Evolutionary conservation across 2,797 vertebrate species (phyloP).

Genomic region (Alosa sapidissima): DNA sequence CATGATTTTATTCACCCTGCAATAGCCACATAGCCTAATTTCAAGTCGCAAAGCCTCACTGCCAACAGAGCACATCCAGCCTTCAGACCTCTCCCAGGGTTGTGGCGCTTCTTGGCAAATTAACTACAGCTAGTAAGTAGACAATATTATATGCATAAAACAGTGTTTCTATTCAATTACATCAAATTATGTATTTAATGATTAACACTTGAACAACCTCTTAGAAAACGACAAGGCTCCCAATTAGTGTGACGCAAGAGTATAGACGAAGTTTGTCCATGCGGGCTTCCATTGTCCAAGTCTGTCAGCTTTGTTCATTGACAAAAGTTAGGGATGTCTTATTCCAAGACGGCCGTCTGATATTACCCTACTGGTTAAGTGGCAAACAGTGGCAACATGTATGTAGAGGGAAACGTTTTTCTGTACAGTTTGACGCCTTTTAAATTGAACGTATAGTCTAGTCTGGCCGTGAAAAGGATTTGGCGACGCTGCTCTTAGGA

Average conservation of each 20-base stretch:
- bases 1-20: too few species aligned
- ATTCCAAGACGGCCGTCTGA: not conserved
- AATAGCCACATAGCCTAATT: too few species aligned
- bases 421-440: not conserved
- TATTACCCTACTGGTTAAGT: not conserved
- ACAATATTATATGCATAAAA: too few species aligned
- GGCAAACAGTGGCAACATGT: not conserved
- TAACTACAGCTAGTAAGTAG: not conserved
- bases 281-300: conserved; percentile 54
- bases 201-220: not conserved
- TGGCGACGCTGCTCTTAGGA: not conserved
- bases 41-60: too few species aligned
- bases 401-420: not conserved
- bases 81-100: not conserved
- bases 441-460: not conserved
- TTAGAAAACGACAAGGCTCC: not conserved
- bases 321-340: conserved; percentile 41
- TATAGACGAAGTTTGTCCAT: conserved; percentile 66
- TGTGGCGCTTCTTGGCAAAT: not conserved
- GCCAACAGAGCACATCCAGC: too few species aligned
- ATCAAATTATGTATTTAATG: not conserved
- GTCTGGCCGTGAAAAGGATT: not conserved
- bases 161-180: not conserved
- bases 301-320: conserved; percentile 60
- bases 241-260: not conserved